These are phyloP conservation scores for Therioaphis trifolii DNA, from an alignment of 2,888 invertebrate genomes.

Conservation along the genomic window DNA sequence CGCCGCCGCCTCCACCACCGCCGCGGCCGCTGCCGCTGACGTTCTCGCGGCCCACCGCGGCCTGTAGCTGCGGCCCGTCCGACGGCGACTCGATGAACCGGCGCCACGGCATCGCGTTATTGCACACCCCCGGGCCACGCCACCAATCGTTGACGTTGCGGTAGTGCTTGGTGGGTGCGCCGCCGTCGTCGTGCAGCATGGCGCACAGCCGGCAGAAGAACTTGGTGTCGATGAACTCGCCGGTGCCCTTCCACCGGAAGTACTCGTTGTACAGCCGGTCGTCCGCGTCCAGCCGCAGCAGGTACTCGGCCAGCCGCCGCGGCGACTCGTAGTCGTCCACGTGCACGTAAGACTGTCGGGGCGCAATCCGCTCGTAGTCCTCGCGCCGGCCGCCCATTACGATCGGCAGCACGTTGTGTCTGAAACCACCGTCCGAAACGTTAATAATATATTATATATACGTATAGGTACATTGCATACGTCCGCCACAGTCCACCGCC, in stretches of 20 bases:
- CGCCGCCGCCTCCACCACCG: too few species aligned
- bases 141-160: slow-evolving; percentile 93
- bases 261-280: slow-evolving; percentile 93
- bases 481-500: too few species aligned
- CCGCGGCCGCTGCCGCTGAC: too few species aligned
- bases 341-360: slow-evolving; percentile 92
- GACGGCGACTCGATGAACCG: slow-evolving; percentile 25
- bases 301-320: slow-evolving; percentile 86
- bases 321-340: slow-evolving; percentile 94
- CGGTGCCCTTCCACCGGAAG: slow-evolving; percentile 93
- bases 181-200: slow-evolving; percentile 81
- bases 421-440: too few species aligned
- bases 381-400: slow-evolving; percentile 95
- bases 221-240: slow-evolving; percentile 95
- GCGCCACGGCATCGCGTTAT: slow-evolving; percentile 77
- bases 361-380: slow-evolving; percentile 89
- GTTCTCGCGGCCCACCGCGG: background rate
- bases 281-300: slow-evolving; percentile 85
- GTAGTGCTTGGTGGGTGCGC: slow-evolving; percentile 75
- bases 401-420: slow-evolving; percentile 88
- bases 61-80: background rate
- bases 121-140: slow-evolving; percentile 84
- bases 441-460: too few species aligned
- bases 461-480: too few species aligned
- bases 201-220: slow-evolving; percentile 93